Evolutionary conservation across 2,113 vertebrate species (phyloP), one percentile per base, ranked within the genome.

Genomic region (Anguilla rostrata): DNA sequence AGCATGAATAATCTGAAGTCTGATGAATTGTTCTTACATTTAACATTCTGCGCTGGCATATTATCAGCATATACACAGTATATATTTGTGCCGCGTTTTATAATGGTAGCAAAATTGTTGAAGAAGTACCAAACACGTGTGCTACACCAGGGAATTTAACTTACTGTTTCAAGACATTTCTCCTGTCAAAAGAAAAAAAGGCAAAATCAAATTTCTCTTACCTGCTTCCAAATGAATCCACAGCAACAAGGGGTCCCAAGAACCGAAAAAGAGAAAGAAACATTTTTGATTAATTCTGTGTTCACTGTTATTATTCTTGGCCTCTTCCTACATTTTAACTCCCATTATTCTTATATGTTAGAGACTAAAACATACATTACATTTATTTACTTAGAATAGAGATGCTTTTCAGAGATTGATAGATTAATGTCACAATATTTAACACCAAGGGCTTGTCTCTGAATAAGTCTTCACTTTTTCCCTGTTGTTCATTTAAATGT

Each of bases 201-300:
- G 84, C 57, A 81, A 88, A 85, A 89, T 89, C 83, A 88, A 80
- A 87, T 57, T 71, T 85, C 66, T 87, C 94, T 95, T 95, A 96
- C 95, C 95, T 95, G 95, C 92, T 95, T 92, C 86, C 84, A 84
- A 39, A 84, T 20, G 43, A 83, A 89, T 83, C 49, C 82, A 82
- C 78, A 39, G 11, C 49, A 84, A 75, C 56, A 82, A 57, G 46
- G 81, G 41, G 86, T 87, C 78, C 85, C 83, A 86, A 87, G 87
- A 82, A 84, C 22, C 83, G 41, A 60, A 39, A 43, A 85, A 89
- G 40, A 88, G 78, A 90, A 81, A 88, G 63, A 84, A 86, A 87
- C 40, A 86, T 83, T 83, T 88, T 53, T 53, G 39, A 92, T 95
- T 91, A 94, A 90, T 91, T 84, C 86, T 86, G 81, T 89, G 88